Base-by-base conservation (phyloP, 2,797 vertebrate species). In the Myoxocephalus aenaeus region DNA sequence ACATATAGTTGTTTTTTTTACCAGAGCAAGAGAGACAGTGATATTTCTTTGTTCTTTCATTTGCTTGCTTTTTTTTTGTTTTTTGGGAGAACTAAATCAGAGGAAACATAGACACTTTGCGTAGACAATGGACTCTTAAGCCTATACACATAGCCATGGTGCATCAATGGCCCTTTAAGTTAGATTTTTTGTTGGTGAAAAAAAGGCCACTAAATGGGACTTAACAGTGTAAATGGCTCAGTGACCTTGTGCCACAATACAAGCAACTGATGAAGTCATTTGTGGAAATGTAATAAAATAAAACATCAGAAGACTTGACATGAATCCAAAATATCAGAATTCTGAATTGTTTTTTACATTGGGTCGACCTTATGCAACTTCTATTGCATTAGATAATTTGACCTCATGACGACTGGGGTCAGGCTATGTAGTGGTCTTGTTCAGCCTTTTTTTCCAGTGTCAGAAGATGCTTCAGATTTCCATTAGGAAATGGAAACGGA, bases 401-500 rank as follows among this genome's bases (percentile, higher is more conserved):
- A 82, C 78, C 82, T 62, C 61, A 25, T 59, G 64, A 59, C 53
- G 57, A 1, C 29, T 48, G 80, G 79, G 85, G 85, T 86, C 85
- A 83, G 46, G 32, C 65, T 77, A 50, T 84, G 72, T 72, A 51
- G 57, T 72, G 15, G 66, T 76, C 64, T 67, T 80, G 66, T 81
- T 85, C 65, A 64, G 59, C 36, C 18, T 42, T 29, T 46, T 27
- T 77, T 79, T 66, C 70, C 73, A 73, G 42, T 57, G 77, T 71
- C 34, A 71, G 76, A 87, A 90, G 81, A 89, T 81, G 77, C 70
- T 68, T 78, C 80, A 87, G 36, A 66, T 91, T 93, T 92, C 92
- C 90, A 92, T 92, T 78, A 90, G 81, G 83, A 87, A 86, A 88
- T 87, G 72, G 82, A 88, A 91, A 89, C 59, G 72, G 62, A 74